A percentile compares a stretch with the other conserved stretches of the same genome.
Conservation (phyloP, 2,797 vertebrate species). For the Masticophis lateralis region DNA sequence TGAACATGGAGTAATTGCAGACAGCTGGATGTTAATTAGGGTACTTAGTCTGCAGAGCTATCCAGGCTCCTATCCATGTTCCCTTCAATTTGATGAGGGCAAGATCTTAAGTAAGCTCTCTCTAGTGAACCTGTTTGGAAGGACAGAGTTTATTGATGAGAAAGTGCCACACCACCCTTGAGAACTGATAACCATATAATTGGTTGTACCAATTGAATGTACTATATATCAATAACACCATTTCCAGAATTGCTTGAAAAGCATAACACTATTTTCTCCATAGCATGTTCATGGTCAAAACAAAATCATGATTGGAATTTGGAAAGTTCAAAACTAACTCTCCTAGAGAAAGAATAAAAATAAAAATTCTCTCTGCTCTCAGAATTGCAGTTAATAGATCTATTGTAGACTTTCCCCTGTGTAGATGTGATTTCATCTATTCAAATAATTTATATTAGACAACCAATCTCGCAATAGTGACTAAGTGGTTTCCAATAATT, state of each 20-base stretch:
- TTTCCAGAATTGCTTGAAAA: not conserved
- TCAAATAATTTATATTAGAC: not conserved
- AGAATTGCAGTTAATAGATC: not conserved
- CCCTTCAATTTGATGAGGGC: not conserved
- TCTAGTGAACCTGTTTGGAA: not conserved
- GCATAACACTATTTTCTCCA: not conserved
- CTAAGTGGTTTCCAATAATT: not conserved
- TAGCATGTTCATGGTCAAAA: not conserved
- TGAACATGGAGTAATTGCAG: no score
- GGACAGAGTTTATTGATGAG: not conserved
- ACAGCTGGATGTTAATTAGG: no score
- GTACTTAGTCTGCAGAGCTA: no score
- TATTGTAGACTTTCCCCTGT: not conserved
- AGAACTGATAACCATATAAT: not conserved
- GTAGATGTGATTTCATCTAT: not conserved
- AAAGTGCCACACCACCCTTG: not conserved
- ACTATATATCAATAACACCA: not conserved
- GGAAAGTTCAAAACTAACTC: not conserved
- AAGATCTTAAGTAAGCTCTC: not conserved
- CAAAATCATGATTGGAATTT: not conserved
- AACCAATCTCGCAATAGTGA: not conserved
- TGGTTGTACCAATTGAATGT: not conserved
- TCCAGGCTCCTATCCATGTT: not conserved
- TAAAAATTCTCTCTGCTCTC: not conserved
- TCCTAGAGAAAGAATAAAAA: not conserved